Evolutionary conservation across 2,888 invertebrate genomes (phyloP).

Genomic region (Theretra japonica): DNA sequence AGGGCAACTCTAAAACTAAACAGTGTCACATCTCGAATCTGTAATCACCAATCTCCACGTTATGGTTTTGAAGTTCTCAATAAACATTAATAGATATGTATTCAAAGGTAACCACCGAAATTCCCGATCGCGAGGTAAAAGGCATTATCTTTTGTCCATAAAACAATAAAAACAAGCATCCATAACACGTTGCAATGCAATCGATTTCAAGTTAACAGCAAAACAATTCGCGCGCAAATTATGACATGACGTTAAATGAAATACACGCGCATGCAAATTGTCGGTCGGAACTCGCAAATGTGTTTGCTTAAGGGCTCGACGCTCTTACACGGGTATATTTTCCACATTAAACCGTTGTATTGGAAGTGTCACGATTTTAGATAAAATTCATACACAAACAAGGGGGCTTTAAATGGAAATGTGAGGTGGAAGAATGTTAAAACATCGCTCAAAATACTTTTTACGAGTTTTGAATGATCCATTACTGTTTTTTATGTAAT

Average conservation of each 20-base stretch:
- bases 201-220: background rate
- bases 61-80: background rate
- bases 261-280: conserved; percentile 10
- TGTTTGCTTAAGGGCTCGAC: conserved; percentile 11
- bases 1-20: too few species aligned
- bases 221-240: conserved; percentile 12
- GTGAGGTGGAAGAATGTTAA: too few species aligned
- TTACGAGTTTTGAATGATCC: too few species aligned
- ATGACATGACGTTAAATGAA: conserved; percentile 11
- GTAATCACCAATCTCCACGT: background rate
- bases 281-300: conserved; percentile 2
- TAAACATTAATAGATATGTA: too few species aligned
- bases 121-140: background rate
- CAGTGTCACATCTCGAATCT: too few species aligned
- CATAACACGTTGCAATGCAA: background rate
- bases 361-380: background rate
- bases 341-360: background rate
- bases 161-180: background rate
- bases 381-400: background rate
- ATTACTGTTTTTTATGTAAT: too few species aligned
- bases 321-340: background rate
- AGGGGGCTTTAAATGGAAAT: background rate
- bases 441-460: too few species aligned
- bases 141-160: background rate
- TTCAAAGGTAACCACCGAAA: background rate